A percentile compares a stretch with the other conserved stretches of the same genome.
Evolutionary conservation across 2,888 invertebrate species (phyloP).

Genomic region (Diarsia brunnea): DNA sequence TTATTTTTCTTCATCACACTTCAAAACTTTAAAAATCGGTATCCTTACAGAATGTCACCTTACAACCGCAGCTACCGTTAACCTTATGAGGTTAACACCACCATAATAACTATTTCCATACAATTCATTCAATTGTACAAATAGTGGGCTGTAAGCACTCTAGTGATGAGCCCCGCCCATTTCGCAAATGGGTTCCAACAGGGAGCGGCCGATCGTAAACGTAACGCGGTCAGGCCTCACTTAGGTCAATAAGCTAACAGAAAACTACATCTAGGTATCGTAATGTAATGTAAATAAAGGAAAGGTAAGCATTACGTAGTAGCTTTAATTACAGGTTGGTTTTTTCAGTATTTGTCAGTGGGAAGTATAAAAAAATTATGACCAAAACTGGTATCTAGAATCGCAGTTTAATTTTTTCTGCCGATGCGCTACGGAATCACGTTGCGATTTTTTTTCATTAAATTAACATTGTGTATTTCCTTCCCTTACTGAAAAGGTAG

Average conservation of each 20-base stretch:
- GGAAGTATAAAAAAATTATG: background rate
- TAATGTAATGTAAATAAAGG: slow-evolving; percentile 13
- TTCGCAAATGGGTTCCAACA: slow-evolving; percentile 45
- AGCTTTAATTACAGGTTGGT: background rate
- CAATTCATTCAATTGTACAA: slow-evolving; percentile 1
- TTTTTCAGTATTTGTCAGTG: background rate
- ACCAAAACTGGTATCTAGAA: background rate
- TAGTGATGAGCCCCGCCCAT: slow-evolving; percentile 50
- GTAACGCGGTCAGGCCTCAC: slow-evolving; percentile 48
- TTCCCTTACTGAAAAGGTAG: background rate
- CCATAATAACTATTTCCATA: background rate
- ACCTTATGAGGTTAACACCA: background rate
- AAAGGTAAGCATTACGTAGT: background rate
- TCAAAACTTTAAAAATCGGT: no score
- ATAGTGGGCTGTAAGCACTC: slow-evolving; percentile 30
- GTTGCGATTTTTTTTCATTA: background rate
- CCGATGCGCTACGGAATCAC: no score
- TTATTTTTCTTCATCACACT: no score
- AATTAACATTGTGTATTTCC: background rate
- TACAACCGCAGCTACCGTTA: background rate
- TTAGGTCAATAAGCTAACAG: slow-evolving; percentile 52
- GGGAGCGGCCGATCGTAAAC: slow-evolving; percentile 62
- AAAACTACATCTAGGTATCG: slow-evolving; percentile 19
- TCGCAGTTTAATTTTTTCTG: background rate
- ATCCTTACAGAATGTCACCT: background rate